Evolutionary conservation across 2,113 vertebrate genomes (phyloP).

Genomic region (Alethe castanea): DNA sequence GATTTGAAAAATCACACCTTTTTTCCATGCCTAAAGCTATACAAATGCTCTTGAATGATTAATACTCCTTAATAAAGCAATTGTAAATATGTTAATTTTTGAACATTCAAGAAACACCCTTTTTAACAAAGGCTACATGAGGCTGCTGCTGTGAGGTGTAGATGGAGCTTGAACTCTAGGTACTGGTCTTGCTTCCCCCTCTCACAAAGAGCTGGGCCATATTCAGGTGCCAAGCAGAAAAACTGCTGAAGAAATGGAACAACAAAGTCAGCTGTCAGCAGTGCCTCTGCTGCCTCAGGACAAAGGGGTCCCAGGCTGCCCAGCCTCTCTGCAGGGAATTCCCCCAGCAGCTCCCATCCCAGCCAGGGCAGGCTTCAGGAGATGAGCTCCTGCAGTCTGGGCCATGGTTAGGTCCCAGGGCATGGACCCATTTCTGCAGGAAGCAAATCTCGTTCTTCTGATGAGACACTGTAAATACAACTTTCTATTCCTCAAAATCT

Average conservation of each 20-base stretch:
- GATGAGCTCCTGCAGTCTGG: neutral
- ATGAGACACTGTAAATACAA: rapidly evolving
- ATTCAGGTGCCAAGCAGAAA: neutral
- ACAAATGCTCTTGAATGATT: neutral
- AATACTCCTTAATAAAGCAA: neutral
- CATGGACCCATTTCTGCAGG: neutral
- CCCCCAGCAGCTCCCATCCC: neutral
- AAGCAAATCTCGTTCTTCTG: neutral
- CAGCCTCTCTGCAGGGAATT: neutral
- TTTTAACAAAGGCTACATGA: neutral
- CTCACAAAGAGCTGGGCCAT: neutral
- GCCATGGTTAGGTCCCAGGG: neutral
- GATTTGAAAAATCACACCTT: neutral
- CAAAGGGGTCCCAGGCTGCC: neutral
- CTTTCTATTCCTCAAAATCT: neutral
- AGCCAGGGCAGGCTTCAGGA: neutral
- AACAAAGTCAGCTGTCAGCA: neutral
- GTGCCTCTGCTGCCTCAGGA: neutral
- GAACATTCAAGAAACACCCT: neutral
- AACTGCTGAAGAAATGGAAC: neutral
- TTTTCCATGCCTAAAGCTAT: neutral
- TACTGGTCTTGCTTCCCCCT: rapidly evolving
- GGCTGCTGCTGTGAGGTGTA: neutral
- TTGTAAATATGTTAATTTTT: neutral
- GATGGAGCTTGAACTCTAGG: neutral